Evolutionary conservation across 1,140 invertebrate genomes (phyloP).

Genomic region (Latrodectus geometricus): DNA sequence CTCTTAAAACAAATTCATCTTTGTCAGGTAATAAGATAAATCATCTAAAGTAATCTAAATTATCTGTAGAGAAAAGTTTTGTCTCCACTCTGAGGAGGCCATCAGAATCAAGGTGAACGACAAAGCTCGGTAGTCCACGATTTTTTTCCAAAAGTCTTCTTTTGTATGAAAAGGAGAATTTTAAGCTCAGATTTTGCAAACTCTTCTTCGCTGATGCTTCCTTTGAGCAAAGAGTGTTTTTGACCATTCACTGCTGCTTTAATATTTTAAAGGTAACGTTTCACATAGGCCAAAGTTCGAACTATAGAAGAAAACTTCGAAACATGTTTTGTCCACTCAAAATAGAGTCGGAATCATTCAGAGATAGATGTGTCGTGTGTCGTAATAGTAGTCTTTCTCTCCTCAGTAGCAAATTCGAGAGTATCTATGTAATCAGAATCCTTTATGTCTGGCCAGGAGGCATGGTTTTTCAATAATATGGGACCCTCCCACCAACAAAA

Average conservation of each 20-base stretch:
- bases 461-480: background rate
- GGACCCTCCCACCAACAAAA: conserved; percentile 3
- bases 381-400: conserved; percentile 7
- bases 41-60: background rate
- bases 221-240: background rate
- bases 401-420: background rate
- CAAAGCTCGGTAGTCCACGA: background rate
- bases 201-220: background rate
- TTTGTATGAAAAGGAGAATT: conserved; percentile 15
- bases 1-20: conserved; percentile 1
- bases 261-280: background rate
- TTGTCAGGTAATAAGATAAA: background rate
- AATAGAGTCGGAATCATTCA: background rate
- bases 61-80: too few relatives aligned
- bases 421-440: background rate
- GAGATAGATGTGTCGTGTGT: background rate
- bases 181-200: background rate
- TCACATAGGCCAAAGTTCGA: conserved; percentile 8
- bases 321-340: background rate
- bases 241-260: background rate
- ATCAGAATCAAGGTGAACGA: too few relatives aligned
- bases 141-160: background rate
- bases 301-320: conserved; percentile 8
- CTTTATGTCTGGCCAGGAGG: background rate
- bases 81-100: too few relatives aligned